Evolutionary conservation across 2,797 vertebrate genomes (phyloP), one percentile per base, ranked within the genome.

Genomic region (Kryptopterus vitreolus): DNA sequence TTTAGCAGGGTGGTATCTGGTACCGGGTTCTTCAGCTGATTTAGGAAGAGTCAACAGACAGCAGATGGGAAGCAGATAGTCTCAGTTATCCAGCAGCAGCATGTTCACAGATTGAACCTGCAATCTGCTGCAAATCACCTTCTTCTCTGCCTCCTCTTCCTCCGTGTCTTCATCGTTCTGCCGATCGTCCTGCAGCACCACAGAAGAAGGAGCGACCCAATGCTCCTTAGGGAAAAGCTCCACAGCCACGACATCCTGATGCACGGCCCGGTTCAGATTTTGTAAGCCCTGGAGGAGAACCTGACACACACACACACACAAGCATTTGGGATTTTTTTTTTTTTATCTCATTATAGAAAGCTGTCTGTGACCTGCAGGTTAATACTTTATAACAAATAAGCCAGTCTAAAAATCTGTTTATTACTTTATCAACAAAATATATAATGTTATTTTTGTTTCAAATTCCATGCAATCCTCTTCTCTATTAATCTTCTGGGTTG

Each of bases 181-280:
- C 16, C 85, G 95, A 70, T 99, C 97, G 18, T 99, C 98, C n/a
- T 96, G 95, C 55, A 99, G 92, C 71, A 99, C 93, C 35, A 98
- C 92, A 4, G 97, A 95, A 3, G 97, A 99, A 0, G 95, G 97
- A 2, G 95, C 94, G 71, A 93, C 93, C 98, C 98, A 99, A 61
- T 94, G 90, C 82, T 91, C 89, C 82, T 86, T 93, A 0, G 95
- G 88, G 77, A 99, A 85, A 69, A 99, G 87, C 83, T 99, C 95
- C 84, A 99, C 93, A 0, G 96, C 96, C 46, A 99, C 97, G 79
- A 98, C 88, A 80, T 99, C 98, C 89, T 99, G 96, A 86, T 99
- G 92, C 80, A 99, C 90, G 0, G 97, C 95, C 89, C 97, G 91
- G 85, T 99, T 99, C 86, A 99, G 90, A 88, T 97, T 93, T 87